Percentiles rank a stretch among this genome's conserved stretches.
Conservation (phyloP, 2,888 invertebrate genomes). For the Acleris holmiana region DNA sequence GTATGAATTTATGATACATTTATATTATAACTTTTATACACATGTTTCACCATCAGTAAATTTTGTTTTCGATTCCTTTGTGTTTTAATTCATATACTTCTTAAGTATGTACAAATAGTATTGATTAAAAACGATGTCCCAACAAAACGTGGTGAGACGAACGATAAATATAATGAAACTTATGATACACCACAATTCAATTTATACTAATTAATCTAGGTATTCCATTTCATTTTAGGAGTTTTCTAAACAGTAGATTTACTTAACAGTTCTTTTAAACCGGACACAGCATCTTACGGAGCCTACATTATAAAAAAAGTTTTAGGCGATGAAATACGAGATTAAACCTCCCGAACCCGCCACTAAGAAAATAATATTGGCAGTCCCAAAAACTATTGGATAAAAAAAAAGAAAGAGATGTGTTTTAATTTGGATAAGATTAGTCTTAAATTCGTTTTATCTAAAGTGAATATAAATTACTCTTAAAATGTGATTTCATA, state of each 20-base stretch:
- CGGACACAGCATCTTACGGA: constrained; percentile 1
- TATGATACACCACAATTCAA: constrained; percentile 30
- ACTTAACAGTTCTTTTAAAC: constrained; percentile 2
- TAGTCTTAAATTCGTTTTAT: too few species aligned
- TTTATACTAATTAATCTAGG: constrained; percentile 31
- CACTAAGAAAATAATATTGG: too few species aligned
- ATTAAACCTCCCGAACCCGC: too few species aligned
- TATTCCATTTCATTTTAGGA: constrained; percentile 11
- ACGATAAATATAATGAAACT: constrained; percentile 30
- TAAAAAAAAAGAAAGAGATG: too few species aligned
- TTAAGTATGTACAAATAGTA: constrained; percentile 36
- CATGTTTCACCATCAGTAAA: constrained; percentile 51
- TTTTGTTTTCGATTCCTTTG: constrained; percentile 46
- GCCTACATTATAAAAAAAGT: too few species aligned
- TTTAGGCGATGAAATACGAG: too few species aligned
- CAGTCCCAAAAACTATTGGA: too few species aligned
- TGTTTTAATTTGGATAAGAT: too few species aligned
- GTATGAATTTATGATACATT: constrained; percentile 63
- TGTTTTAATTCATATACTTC: constrained; percentile 35
- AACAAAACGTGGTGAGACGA: constrained; percentile 29
- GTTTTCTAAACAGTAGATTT: background rate
- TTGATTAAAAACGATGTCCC: constrained; percentile 29
- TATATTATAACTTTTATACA: constrained; percentile 60
- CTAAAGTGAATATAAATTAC: too few species aligned
- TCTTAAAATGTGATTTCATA: too few species aligned